phyloP scores from a whole-genome alignment of 2,888 invertebrate genomes.

The Tetragonula carbonaria region DNA sequence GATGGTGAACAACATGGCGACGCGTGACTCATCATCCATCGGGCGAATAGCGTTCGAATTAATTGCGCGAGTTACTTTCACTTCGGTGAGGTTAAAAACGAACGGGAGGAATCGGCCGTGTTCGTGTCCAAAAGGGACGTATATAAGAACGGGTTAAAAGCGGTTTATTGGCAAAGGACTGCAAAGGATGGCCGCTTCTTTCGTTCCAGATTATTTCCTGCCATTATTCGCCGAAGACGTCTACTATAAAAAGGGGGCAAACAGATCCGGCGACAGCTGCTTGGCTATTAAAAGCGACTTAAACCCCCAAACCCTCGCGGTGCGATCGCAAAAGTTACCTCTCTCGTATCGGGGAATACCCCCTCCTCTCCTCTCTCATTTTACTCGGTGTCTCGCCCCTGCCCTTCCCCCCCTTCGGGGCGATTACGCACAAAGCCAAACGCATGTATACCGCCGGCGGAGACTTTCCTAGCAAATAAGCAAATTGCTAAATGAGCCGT shows the following conservation, averaged over 20 bases:
- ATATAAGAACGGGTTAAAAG: constrained; percentile 55
- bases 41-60: not conserved
- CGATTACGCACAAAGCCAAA: constrained; percentile 64
- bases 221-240: constrained; percentile 72
- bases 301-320: constrained; percentile 71
- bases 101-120: not conserved
- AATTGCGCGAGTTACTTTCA: constrained; percentile 31
- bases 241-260: constrained; percentile 70
- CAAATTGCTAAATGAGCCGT: constrained; percentile 77
- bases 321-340: constrained; percentile 59
- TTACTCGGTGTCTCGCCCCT: constrained; percentile 13
- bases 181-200: constrained; percentile 56
- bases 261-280: constrained; percentile 79
- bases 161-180: constrained; percentile 59
- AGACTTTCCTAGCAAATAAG: constrained; percentile 62
- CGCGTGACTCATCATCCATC: not conserved
- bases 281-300: constrained; percentile 83
- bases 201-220: constrained; percentile 69
- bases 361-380: not conserved
- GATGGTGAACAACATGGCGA: too few relatives aligned
- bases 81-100: constrained; percentile 12
- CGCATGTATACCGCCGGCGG: constrained; percentile 41
- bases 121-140: constrained; percentile 14
- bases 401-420: constrained; percentile 17
- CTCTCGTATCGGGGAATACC: constrained; percentile 39